phyloP scores from a whole-genome alignment of 2,888 invertebrate species.

The Thera obeliscata region DNA sequence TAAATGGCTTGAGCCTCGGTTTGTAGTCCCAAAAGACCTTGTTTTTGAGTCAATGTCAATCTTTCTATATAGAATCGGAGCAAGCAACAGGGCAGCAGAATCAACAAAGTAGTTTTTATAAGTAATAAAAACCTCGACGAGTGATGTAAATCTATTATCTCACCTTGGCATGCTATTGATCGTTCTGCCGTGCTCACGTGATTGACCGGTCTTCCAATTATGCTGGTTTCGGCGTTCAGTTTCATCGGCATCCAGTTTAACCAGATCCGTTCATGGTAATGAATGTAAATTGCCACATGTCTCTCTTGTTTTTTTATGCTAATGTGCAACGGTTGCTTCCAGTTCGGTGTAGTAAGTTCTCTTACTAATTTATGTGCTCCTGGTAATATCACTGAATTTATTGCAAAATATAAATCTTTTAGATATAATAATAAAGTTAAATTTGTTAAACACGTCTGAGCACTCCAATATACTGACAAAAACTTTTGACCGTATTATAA shows the following conservation, averaged over 20 bases:
- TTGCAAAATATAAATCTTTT: conserved; percentile 27
- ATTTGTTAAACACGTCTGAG: conserved; percentile 4
- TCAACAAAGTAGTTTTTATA: conserved; percentile 21
- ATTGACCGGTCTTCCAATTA: conserved; percentile 22
- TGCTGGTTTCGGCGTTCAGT: conserved; percentile 14
- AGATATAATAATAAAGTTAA: background rate
- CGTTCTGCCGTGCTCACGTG: conserved; percentile 24
- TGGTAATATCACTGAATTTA: conserved; percentile 27
- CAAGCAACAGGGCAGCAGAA: conserved; percentile 36
- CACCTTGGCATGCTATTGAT: conserved; percentile 33
- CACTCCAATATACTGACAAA: background rate
- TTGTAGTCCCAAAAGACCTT: conserved; percentile 5
- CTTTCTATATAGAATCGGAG: conserved; percentile 32
- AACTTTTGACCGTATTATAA: conserved; percentile 3
- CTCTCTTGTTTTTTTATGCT: conserved; percentile 28
- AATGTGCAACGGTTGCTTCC: conserved; percentile 19
- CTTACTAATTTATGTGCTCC: conserved; percentile 25
- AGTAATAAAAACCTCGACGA: conserved; percentile 25
- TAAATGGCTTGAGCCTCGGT: too few species aligned
- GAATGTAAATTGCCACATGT: conserved; percentile 29
- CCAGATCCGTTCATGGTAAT: conserved; percentile 29
- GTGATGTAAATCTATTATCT: conserved; percentile 32
- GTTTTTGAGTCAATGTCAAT: conserved; percentile 22
- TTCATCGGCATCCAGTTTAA: conserved; percentile 22
- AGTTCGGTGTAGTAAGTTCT: conserved; percentile 4